Evolutionary conservation across 2,797 vertebrate genomes (phyloP).

Genomic region (Discoglossus pictus): DNA sequence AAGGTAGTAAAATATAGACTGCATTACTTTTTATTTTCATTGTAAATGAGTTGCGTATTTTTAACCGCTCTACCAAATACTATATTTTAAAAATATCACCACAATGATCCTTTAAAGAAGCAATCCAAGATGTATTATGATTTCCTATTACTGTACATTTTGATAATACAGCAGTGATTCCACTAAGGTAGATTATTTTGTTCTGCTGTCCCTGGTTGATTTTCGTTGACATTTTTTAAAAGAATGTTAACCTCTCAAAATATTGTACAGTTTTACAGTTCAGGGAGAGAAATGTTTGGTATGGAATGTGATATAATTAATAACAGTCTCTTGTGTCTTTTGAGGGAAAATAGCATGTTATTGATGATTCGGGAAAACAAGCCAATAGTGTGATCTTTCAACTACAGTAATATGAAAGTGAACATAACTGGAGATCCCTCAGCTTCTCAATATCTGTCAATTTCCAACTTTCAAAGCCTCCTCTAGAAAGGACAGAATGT

Average conservation of each 20-base stretch:
- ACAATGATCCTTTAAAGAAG: too few species aligned
- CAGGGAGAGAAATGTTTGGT: conserved; percentile 18
- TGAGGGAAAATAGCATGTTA: conserved; percentile 30
- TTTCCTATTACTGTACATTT: conserved; percentile 3
- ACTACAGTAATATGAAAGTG: conserved; percentile 11
- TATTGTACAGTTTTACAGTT: conserved; percentile 19
- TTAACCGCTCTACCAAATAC: too few species aligned
- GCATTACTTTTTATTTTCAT: too few species aligned
- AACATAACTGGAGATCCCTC: conserved; percentile 4
- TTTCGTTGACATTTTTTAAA: conserved; percentile 33
- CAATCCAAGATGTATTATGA: too few species aligned
- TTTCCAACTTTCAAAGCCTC: conserved; percentile 10
- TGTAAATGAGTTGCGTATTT: too few species aligned
- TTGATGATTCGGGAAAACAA: conserved; percentile 32
- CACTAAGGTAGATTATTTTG: conserved; percentile 8
- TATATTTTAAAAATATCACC: too few species aligned
- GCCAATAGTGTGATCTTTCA: conserved; percentile 39
- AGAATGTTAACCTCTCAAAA: conserved; percentile 32
- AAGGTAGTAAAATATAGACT: too few species aligned
- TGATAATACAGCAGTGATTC: conserved; percentile 10
- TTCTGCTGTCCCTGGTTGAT: not conserved
- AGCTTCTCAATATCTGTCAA: conserved; percentile 9
- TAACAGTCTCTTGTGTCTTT: conserved; percentile 35
- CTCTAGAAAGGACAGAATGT: not conserved
- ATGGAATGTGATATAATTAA: conserved; percentile 31